These are phyloP conservation scores for Chloromyia formosa DNA, from an alignment of 2,888 invertebrate species.

Conservation along the genomic window DNA sequence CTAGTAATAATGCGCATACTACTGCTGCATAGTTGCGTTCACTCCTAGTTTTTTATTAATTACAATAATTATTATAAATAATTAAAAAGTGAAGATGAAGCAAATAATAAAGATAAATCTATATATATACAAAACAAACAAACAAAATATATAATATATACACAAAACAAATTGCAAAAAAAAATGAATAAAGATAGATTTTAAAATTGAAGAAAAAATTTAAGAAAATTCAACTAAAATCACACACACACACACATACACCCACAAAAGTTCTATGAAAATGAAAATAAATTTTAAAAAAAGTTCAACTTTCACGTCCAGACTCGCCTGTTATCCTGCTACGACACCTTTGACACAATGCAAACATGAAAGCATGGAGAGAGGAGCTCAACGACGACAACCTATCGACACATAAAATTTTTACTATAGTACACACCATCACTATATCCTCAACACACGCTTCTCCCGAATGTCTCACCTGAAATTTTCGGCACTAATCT, in stretches of 20 bases:
- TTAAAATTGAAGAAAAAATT: not conserved
- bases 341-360: conserved; percentile 4
- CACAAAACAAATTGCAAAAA: conserved; percentile 11
- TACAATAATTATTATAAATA: conserved; percentile 32
- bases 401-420: too few species aligned
- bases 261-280: not conserved
- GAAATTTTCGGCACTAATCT: too few species aligned
- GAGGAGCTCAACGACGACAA: not conserved
- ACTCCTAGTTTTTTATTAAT: conserved; percentile 38
- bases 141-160: conserved; percentile 29
- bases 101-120: conserved; percentile 38
- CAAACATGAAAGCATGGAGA: not conserved
- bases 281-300: conserved; percentile 11
- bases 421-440: not conserved
- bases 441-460: not conserved
- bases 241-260: conserved; percentile 4
- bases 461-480: not conserved
- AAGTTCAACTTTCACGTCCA: conserved; percentile 3
- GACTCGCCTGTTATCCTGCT: conserved; percentile 18
- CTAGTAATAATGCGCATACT: conserved; percentile 55
- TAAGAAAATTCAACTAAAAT: not conserved
- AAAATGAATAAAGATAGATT: not conserved
- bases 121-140: conserved; percentile 18
- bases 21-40: conserved; percentile 60
- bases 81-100: conserved; percentile 20